Evolutionary conservation across 2,888 invertebrate genomes (phyloP), one percentile per base, ranked within the genome.

Genomic region (Drosophila nr. perissopoda): DNA sequence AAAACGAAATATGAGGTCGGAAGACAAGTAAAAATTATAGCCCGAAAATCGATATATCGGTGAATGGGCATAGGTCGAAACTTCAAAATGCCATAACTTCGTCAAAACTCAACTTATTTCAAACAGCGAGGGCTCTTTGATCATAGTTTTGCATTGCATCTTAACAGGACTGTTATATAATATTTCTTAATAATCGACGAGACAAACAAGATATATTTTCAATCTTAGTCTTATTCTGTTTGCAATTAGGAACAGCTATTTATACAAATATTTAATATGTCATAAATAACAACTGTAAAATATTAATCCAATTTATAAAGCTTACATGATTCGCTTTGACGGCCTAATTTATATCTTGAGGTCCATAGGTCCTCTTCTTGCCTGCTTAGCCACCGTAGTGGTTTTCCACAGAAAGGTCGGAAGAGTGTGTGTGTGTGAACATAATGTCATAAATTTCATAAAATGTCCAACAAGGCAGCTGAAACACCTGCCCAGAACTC

Each of bases 381-480:
- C 68, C 80, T 78, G 70, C 78, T 76, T 73, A 80, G 73, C 61
- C 67, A 71, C 60, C 53, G 61, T 25, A 52, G 67, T 49, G 52
- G 56, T 72, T 82, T 74, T 82, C 73, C 51, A 31, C 18, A 42
- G 82, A 85, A 89, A 75, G 82, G 70, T 69, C 57, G 38, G 6
- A 6, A 13, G 25, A 27, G 42, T 33, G 42, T 45, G 45, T 16
- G 18, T 25, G 56, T 29, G 21, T 33, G 4, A 52, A 73, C 67
- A 82, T 72, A 80, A 74, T 83, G 89, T 87, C 89, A 85, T 85
- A 89, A 85, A 85, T 89, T 79, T 81, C 71, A 82, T 78, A 85
- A 82, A 71, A 63, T 80, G 80, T 78, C 83, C 64, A 40, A 31
- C 29, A 45, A 60, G 56, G n/a, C 51, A 27, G 31, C 31, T 42